Percentiles rank a stretch among this genome's conserved stretches.
phyloP scores from a whole-genome alignment of 2,797 vertebrate species.

The Falco cherrug region DNA sequence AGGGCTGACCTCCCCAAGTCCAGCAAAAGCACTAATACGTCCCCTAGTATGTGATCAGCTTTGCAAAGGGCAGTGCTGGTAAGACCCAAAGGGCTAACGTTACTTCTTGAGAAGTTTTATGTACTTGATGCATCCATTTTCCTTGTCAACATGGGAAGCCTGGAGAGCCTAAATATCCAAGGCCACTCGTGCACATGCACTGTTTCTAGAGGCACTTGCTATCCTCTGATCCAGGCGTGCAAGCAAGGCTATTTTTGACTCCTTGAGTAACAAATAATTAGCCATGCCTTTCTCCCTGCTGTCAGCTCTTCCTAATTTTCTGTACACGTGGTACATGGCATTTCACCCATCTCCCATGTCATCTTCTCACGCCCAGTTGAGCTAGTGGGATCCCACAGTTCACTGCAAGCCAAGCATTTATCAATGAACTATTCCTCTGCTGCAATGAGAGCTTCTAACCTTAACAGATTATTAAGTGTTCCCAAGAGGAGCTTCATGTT shows the following conservation, averaged over 20 bases:
- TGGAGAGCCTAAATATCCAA: background rate
- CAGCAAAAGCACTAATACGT: background rate
- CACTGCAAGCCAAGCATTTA: background rate
- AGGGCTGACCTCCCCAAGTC: background rate
- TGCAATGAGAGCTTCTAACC: background rate
- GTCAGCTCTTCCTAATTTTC: background rate
- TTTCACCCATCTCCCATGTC: background rate
- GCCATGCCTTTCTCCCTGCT: background rate
- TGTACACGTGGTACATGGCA: background rate
- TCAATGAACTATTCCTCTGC: background rate
- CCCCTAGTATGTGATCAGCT: background rate
- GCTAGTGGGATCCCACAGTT: background rate
- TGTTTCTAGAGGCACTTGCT: background rate
- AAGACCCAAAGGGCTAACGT: background rate
- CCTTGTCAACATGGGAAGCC: background rate
- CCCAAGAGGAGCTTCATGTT: background rate
- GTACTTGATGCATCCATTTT: background rate
- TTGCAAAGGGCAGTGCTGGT: background rate
- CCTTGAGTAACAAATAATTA: background rate
- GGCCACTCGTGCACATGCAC: accelerated
- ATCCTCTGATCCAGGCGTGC: background rate
- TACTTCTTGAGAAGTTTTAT: background rate
- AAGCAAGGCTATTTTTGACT: background rate
- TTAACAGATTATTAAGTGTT: background rate
- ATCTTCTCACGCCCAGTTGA: background rate